Evolutionary conservation across 2,797 vertebrate genomes (phyloP), one percentile per base, ranked within the genome.

Genomic region (Typhlichthys eigenmanni): DNA sequence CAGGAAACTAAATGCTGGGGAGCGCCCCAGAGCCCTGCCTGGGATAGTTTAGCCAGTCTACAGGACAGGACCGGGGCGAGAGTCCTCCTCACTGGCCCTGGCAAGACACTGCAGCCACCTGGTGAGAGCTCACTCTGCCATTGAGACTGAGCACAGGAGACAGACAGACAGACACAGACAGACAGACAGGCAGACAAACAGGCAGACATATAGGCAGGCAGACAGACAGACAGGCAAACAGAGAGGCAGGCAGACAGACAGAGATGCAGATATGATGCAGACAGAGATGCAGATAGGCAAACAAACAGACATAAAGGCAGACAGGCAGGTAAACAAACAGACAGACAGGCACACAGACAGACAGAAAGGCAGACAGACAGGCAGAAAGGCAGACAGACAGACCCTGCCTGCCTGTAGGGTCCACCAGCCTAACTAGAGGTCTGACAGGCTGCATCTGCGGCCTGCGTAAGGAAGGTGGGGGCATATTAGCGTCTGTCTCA

Each of bases 401-500:
- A 81, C 84, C 73, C 81, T 14, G 34, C 56, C 48, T 79, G 78
- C 81, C 67, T 66, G 73, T 77, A 84, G 84, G 86, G 81, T 83
- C 61, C 34, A 6, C 34, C 70, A 80, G 87, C 85, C 81, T 92
- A 92, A 92, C 91, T 91, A 92, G 90, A 85, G 71, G 81, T 82
- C 93, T 98, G 97, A 98, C 97, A 98, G 94, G 91, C 94, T 88
- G 92, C 97, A 98, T 95, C 96, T 98, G 95, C 94, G 93, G 87
- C 92, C 94, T 93, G 90, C 93, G 92, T 96, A 94, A 95, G 94
- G 90, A 93, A 94, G 94, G 94, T 79, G 83, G 88, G 85, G 87
- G 82, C 79, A 95, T 93, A 96, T 98, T 98, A 98, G 90, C 94
- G 94, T 96, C 95, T 94, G 95, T 96, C 97, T 98, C 96, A 98